Percentiles rank a stretch among this genome's conserved stretches.
Evolutionary conservation across 92 coral and sea anemone genomes (phyloP).

Genomic region (Chrysogorgia sp.): DNA sequence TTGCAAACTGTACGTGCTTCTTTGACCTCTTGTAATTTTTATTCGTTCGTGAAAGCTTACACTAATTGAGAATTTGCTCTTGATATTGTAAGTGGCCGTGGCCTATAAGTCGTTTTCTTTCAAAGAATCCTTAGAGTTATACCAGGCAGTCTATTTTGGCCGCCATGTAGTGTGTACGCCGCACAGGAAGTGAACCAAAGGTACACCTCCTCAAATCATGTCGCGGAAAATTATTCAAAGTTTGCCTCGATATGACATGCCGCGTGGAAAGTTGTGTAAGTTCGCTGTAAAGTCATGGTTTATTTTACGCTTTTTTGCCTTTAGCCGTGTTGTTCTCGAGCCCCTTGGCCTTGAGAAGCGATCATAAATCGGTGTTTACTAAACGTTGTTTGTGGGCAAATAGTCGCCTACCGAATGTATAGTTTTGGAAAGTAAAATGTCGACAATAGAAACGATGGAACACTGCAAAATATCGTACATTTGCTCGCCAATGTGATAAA

Average conservation of each 20-base stretch:
- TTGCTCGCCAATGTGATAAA: too few species aligned
- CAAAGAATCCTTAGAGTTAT: background rate
- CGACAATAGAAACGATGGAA: background rate
- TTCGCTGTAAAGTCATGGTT: too few species aligned
- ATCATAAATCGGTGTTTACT: constrained; percentile 13
- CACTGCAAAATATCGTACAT: too few species aligned
- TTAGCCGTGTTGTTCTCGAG: background rate
- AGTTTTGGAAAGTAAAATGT: background rate
- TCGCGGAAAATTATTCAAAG: constrained; percentile 7
- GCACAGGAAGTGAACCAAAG: constrained; percentile 2
- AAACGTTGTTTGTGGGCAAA: constrained; percentile 23
- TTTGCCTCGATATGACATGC: background rate
- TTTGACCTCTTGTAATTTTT: background rate
- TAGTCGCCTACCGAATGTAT: background rate
- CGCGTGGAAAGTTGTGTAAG: too few species aligned
- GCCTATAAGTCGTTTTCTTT: background rate
- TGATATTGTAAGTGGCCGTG: background rate
- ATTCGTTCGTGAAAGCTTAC: background rate
- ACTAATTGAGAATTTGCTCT: background rate
- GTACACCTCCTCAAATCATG: background rate
- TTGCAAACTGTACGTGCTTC: background rate
- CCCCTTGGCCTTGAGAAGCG: background rate
- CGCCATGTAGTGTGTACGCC: background rate
- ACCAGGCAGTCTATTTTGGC: background rate
- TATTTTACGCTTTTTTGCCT: background rate